Evolutionary conservation across 1,140 invertebrate species (phyloP).

Genomic region (Rhopalosiphum padi): DNA sequence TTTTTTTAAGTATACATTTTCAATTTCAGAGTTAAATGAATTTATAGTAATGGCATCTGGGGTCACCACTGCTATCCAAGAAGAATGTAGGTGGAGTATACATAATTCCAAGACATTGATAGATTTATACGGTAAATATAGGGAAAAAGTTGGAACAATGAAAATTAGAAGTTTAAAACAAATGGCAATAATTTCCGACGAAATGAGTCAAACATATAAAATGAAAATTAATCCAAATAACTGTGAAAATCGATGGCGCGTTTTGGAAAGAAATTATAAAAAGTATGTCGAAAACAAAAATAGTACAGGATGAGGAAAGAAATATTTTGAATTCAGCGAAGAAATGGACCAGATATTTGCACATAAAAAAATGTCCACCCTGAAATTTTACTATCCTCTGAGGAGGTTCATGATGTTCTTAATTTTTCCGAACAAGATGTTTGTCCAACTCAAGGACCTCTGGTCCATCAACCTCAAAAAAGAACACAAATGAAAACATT

Average conservation of each 20-base stretch:
- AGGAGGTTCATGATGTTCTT: not conserved
- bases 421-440: not conserved
- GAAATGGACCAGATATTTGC: not conserved
- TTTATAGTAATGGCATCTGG: not conserved
- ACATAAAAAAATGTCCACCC: slow-evolving; percentile 12
- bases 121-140: not conserved
- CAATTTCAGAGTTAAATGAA: too few species aligned
- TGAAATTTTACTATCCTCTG: not conserved
- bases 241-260: not conserved
- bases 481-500: not conserved
- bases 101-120: not conserved
- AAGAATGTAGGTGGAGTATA: not conserved
- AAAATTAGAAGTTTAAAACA: not conserved
- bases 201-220: not conserved
- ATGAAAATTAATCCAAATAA: not conserved
- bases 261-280: slow-evolving; percentile 9
- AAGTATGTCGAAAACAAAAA: not conserved
- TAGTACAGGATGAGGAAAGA: not conserved
- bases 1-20: too few species aligned
- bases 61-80: not conserved
- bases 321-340: not conserved
- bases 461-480: not conserved
- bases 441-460: too few species aligned
- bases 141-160: not conserved
- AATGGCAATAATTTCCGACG: not conserved